These are phyloP conservation scores for Dioctria rufipes DNA, from an alignment of 2,888 invertebrate species.

Conservation along the genomic window DNA sequence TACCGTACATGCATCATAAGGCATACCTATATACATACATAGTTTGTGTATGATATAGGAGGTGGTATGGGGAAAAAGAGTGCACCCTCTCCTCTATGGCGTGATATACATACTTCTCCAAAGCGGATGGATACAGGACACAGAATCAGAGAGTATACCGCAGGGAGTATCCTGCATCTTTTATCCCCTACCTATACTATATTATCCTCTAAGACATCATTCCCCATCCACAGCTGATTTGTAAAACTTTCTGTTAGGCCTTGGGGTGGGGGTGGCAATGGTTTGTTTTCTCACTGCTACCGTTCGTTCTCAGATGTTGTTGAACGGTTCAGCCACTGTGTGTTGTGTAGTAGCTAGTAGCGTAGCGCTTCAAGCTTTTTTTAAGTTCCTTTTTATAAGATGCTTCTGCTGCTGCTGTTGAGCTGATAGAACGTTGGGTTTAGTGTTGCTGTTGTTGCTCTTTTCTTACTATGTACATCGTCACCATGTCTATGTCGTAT, in stretches of 20 bases:
- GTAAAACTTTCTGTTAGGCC: neutral
- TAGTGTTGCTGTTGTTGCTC: constrained; percentile 23
- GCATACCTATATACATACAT: too few species aligned
- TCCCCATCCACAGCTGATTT: too few species aligned
- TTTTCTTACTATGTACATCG: constrained; percentile 6
- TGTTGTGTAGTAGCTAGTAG: too few species aligned
- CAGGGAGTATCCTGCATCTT: too few species aligned
- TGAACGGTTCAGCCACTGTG: neutral
- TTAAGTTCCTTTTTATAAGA: constrained; percentile 2
- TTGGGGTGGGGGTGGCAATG: neutral
- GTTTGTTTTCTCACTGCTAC: neutral
- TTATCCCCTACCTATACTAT: too few species aligned
- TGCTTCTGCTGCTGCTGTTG: neutral
- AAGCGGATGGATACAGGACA: neutral
- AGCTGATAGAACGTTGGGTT: neutral
- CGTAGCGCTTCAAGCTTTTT: neutral
- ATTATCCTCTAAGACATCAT: too few species aligned
- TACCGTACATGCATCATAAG: constrained; percentile 1
- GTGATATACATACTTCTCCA: neutral
- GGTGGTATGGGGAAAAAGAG: neutral
- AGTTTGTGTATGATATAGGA: too few species aligned
- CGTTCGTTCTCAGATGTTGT: constrained; percentile 9
- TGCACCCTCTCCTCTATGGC: neutral
- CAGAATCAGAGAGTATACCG: too few species aligned
- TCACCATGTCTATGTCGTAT: constrained; percentile 24